A percentile compares a stretch with the other conserved stretches of the same genome.
phyloP scores from a whole-genome alignment of 2,888 invertebrate species.

The Pristionchus fissidentatus region DNA sequence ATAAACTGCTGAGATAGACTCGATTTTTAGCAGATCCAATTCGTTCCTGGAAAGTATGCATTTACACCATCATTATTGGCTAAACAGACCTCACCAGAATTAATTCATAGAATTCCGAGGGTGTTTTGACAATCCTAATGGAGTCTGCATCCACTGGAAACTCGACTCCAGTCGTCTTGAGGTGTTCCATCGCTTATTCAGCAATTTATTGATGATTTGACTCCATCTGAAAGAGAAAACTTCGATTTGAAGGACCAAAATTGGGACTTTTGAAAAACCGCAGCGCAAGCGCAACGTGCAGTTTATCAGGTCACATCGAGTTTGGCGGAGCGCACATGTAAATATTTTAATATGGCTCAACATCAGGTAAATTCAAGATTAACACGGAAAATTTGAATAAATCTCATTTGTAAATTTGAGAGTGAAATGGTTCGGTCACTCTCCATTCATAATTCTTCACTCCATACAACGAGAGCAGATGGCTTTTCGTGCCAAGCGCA shows the following conservation, averaged over 20 bases:
- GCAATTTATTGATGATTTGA: not conserved
- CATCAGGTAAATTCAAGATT: no score
- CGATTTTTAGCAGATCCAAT: constrained; percentile 75
- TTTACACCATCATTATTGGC: constrained; percentile 52
- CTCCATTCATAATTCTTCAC: not conserved
- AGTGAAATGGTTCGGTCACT: not conserved
- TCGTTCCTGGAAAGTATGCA: constrained; percentile 69
- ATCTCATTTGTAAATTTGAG: not conserved
- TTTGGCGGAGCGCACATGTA: no score
- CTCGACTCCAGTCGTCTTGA: constrained; percentile 49
- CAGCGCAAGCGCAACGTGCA: no score
- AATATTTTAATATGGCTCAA: no score
- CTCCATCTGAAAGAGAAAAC: not conserved
- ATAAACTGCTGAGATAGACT: constrained; percentile 86
- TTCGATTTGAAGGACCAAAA: no score
- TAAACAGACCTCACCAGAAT: constrained; percentile 57
- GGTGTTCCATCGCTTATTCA: constrained; percentile 51
- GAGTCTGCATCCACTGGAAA: constrained; percentile 57
- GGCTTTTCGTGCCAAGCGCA: constrained; percentile 40
- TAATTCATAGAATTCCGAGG: constrained; percentile 58
- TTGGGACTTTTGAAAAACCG: no score
- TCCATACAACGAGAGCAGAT: not conserved
- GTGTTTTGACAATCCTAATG: constrained; percentile 58
- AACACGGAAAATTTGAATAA: no score
- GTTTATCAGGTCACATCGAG: no score